Evolutionary conservation across 2,797 vertebrate genomes (phyloP), one percentile per base, ranked within the genome.

Genomic region (Enteromius afrohamiltoni): DNA sequence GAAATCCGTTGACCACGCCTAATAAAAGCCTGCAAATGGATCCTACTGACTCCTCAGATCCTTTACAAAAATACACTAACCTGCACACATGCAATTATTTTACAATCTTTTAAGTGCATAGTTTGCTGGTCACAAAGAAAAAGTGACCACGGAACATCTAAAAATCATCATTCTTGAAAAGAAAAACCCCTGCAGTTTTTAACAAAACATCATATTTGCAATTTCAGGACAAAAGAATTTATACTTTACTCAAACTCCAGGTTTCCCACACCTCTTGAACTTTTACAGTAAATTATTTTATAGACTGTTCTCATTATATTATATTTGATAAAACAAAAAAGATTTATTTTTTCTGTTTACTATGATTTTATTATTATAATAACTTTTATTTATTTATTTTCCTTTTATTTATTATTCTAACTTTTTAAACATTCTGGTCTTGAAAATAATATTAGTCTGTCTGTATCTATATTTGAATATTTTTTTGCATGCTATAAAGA

Each of bases 41-140:
- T n/a, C n/a, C n/a, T n/a, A n/a, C n/a, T n/a, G n/a, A n/a, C n/a
- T n/a, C n/a, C n/a, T n/a, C n/a, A n/a, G n/a, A n/a, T n/a, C n/a
- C n/a, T n/a, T n/a, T n/a, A n/a, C n/a, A n/a, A n/a, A 65, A 75
- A 74, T 21, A 6, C 29, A 82, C 42, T 64, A 74, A 82, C 45
- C 70, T 40, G 45, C 34, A 42, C n/a, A 65, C 62, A 42, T 75
- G 71, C 47, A 53, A 82, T 76, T 75, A 82, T 47, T 82, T 51
- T 53, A 9, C 34, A 42, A 37, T 65, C 23, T 55, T 65, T 51
- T 31, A 51, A 19, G 42, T 67, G 34, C 26, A 58, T 16, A 55
- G 71, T 76, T 55, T 58, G 23, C 58, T 49, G 79, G 14, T 45
- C 34, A n/a, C 45, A 86, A 68, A 77, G 64, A 31, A 79, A 40